A percentile compares a stretch with the other conserved stretches of the same genome.
Evolutionary conservation across 2,888 invertebrate genomes (phyloP).

Genomic region (Morpho achilles): DNA sequence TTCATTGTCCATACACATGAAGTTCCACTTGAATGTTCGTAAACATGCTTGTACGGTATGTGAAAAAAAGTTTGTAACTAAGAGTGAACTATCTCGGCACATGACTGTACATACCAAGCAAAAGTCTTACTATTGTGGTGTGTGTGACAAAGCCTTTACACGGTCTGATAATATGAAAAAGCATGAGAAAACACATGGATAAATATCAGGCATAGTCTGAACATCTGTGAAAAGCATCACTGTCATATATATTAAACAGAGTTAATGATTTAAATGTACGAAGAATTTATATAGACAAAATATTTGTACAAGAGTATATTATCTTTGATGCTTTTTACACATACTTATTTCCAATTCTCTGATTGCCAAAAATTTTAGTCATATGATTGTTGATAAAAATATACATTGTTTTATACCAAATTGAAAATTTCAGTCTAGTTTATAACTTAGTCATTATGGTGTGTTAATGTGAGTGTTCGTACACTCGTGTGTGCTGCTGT

Average conservation of each 20-base stretch:
- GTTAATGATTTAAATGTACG: not conserved
- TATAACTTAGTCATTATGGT: conserved; percentile 75
- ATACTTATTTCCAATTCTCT: conserved; percentile 68
- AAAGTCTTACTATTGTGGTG: conserved; percentile 75
- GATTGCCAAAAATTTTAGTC: conserved; percentile 76
- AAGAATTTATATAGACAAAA: not conserved
- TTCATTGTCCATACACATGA: conserved; percentile 76
- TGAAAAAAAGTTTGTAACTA: conserved; percentile 77
- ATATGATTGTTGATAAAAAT: conserved; percentile 57
- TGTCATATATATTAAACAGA: conserved; percentile 2
- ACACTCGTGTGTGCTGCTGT: conserved; percentile 69
- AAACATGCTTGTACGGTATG: conserved; percentile 76
- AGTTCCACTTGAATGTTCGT: conserved; percentile 74
- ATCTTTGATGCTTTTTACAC: conserved; percentile 42
- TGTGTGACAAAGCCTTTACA: conserved; percentile 76
- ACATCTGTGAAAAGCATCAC: conserved; percentile 25
- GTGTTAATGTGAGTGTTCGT: conserved; percentile 64
- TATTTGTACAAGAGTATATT: conserved; percentile 6
- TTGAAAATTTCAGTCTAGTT: conserved; percentile 69
- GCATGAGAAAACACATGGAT: conserved; percentile 77
- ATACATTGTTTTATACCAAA: conserved; percentile 67
- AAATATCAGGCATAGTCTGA: conserved; percentile 25
- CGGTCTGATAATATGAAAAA: conserved; percentile 78
- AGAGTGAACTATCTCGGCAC: conserved; percentile 76
- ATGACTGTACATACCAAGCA: conserved; percentile 78